Percentiles rank a stretch among this genome's conserved stretches.
Evolutionary conservation across 35 echinoderm and acorn worm species (phyloP).

Genomic region (Hemicentrotus pulcherrimus): DNA sequence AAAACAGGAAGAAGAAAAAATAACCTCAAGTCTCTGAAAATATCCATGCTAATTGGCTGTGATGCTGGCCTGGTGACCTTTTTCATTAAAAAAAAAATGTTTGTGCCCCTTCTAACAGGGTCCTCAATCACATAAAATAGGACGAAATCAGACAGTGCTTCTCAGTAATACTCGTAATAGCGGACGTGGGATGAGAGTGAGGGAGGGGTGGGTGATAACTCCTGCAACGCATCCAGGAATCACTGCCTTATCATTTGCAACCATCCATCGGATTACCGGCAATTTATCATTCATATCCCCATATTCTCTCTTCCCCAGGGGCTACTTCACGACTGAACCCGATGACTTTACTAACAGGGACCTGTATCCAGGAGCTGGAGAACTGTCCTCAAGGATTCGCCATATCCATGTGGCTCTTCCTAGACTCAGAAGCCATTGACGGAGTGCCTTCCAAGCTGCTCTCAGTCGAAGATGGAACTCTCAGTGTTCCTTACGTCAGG

Average conservation of each 20-base stretch:
- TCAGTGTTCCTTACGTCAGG: not conserved
- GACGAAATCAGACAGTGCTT: too few relatives aligned
- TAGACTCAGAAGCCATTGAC: conserved; percentile 16
- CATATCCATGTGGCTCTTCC: conserved; percentile 54
- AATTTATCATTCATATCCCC: not conserved
- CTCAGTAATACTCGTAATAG: too few relatives aligned
- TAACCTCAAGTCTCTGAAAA: too few relatives aligned
- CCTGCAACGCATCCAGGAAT: not conserved
- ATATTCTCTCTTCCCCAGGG: not conserved
- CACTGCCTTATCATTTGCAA: not conserved
- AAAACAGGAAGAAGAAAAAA: too few relatives aligned
- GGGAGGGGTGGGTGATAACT: not conserved
- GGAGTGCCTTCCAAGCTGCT: conserved; percentile 34
- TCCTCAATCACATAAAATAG: too few relatives aligned
- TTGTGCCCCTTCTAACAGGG: too few relatives aligned
- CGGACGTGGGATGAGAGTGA: too few relatives aligned
- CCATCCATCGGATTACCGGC: too few relatives aligned
- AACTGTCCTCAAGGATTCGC: conserved; percentile 55
- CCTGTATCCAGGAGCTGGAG: not conserved
- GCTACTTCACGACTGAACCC: not conserved
- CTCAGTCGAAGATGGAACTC: conserved; percentile 27
- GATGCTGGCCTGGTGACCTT: too few relatives aligned
- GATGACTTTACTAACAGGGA: not conserved
- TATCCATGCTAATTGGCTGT: too few relatives aligned
- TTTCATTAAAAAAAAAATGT: too few relatives aligned